Evolutionary conservation across 2,888 invertebrate genomes (phyloP), one percentile per base, ranked within the genome.

Genomic region (Chaitophorus viminalis): DNA sequence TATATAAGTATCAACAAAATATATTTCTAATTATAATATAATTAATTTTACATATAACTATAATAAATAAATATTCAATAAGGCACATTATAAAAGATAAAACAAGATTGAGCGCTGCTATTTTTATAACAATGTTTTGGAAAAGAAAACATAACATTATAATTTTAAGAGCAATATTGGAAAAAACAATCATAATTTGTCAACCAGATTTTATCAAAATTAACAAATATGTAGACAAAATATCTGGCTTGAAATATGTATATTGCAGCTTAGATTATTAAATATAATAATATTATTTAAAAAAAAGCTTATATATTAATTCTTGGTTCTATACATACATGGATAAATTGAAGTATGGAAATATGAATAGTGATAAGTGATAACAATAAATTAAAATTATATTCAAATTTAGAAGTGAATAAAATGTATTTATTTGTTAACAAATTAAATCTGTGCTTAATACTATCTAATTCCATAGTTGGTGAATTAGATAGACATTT

Each of bases 71-170:
- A 52, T 52, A 72, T 72, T 82, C 52, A 52, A 72, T 72, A 82
- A 82, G 82, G 70, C 82, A 82, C 82, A 52, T 82, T n/a, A 46
- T 46, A 81, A 39, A 79, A 79, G 36, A 29, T 65, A 39, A 70
- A 25, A 70, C 31, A 52, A 82, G 14, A 31, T 82, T 82, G 70
- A 82, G 82, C 82, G 46, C 25, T 52, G 25, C 31, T 82, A 82
- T 70, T 82, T 82, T 82, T 70, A 29, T 79, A 68, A 78, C 54
- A 78, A 33, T 17, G 9, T 14, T 60, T 54, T 21, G 11, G 29
- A 68, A n/a, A n/a, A 68, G 25, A 68, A 46, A 76, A 76, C 76
- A 33, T 54, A 54, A 78, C 77, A 78, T 52, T 14, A 25, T 78
- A 78, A 60, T 33, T 78, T 54, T 33, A 29, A 39, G 46, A 54